Percentiles rank a stretch among this genome's conserved stretches.
Conservation (phyloP, 2,888 invertebrate genomes). For the Hofmannophila pseudospretella region DNA sequence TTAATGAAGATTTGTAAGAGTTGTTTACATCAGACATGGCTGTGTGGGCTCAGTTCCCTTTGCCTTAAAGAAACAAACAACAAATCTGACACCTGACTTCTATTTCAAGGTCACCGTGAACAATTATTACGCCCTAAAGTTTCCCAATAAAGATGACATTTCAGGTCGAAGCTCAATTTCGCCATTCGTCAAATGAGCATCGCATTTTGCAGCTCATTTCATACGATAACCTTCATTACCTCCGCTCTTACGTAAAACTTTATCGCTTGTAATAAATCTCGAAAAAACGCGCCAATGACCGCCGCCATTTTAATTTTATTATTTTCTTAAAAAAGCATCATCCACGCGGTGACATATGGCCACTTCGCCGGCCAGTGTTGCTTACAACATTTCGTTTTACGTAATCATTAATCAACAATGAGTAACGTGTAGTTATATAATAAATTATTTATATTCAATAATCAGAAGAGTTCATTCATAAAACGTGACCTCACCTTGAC, state of each 20-base stretch:
- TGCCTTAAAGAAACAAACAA: too few species aligned
- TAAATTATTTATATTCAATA: background rate
- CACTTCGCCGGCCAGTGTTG: conserved; percentile 3
- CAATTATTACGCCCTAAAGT: too few species aligned
- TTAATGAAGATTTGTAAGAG: too few species aligned
- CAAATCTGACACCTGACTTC: too few species aligned
- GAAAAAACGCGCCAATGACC: conserved; percentile 4
- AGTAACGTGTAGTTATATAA: background rate
- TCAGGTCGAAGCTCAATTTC: conserved; percentile 2
- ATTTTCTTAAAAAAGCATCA: background rate
- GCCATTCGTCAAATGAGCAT: conserved; percentile 3
- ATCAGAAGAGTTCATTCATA: too few species aligned
- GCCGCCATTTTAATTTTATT: conserved; percentile 2
- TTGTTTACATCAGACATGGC: too few species aligned
- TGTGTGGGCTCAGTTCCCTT: too few species aligned
- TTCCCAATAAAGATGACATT: conserved; percentile 2
- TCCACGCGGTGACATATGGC: conserved; percentile 2
- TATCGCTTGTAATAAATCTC: conserved; percentile 11
- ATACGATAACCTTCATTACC: conserved; percentile 2
- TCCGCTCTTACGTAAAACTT: conserved; percentile 5
- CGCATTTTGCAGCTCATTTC: conserved; percentile 2
- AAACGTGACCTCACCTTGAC: too few species aligned
- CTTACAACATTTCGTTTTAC: conserved; percentile 2
- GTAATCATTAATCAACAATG: conserved; percentile 1
- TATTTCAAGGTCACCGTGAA: too few species aligned